These are phyloP conservation scores for Agonum fuliginosum DNA, from an alignment of 2,888 invertebrate species.

Conservation along the genomic window DNA sequence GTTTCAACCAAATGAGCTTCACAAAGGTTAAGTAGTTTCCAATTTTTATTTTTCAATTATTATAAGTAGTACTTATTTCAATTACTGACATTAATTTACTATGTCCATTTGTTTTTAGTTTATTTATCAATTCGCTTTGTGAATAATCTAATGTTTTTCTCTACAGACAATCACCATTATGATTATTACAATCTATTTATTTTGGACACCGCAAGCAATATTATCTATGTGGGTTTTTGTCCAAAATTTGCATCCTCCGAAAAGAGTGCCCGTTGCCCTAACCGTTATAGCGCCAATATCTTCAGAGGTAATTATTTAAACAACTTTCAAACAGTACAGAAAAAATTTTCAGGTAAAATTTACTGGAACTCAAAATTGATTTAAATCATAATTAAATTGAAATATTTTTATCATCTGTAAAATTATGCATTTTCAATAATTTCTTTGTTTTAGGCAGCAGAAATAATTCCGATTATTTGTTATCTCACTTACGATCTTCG, in stretches of 20 bases:
- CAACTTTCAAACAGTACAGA: neutral
- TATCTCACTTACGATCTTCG: constrained; percentile 74
- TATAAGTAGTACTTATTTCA: too few species aligned
- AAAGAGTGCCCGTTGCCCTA: constrained; percentile 72
- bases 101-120: neutral
- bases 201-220: constrained; percentile 72
- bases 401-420: neutral
- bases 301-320: constrained; percentile 72
- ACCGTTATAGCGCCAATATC: constrained; percentile 74
- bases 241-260: constrained; percentile 67
- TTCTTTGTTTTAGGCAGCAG: constrained; percentile 72
- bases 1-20: constrained; percentile 60
- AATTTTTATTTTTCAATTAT: too few species aligned
- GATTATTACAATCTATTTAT: constrained; percentile 69
- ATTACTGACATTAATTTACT: too few species aligned
- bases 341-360: neutral
- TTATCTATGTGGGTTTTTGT: constrained; percentile 70
- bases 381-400: too few species aligned
- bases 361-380: too few species aligned
- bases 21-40: constrained; percentile 63
- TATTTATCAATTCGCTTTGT: too few species aligned
- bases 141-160: constrained; percentile 4
- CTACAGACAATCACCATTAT: constrained; percentile 73
- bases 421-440: neutral
- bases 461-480: constrained; percentile 74